A percentile compares a stretch with the other conserved stretches of the same genome.
Evolutionary conservation across 2,888 invertebrate species (phyloP).

Genomic region (Aphodius granarius): DNA sequence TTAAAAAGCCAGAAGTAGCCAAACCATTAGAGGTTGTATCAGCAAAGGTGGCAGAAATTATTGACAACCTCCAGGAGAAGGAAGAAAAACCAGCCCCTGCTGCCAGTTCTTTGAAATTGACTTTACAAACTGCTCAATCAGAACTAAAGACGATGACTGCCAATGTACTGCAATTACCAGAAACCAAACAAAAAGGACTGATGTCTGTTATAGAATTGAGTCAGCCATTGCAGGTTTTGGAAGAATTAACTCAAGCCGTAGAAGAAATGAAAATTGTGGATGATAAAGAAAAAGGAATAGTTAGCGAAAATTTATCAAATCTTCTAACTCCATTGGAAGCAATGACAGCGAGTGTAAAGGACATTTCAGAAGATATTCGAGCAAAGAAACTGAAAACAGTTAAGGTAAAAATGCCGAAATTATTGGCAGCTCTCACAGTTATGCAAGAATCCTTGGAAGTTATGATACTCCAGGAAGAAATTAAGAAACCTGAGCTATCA

Average conservation of each 20-base stretch:
- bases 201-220: slow-evolving; percentile 12
- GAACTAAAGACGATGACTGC: slow-evolving; percentile 23
- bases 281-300: not conserved
- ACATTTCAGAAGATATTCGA: not conserved
- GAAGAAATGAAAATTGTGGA: not conserved
- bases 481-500: not conserved
- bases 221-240: slow-evolving; percentile 5
- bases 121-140: slow-evolving; percentile 18
- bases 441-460: not conserved
- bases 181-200: slow-evolving; percentile 20
- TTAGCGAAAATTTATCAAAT: not conserved
- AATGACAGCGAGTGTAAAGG: not conserved
- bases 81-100: not conserved
- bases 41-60: slow-evolving; percentile 9
- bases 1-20: slow-evolving; percentile 19
- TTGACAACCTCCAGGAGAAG: not conserved
- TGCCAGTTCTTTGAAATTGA: slow-evolving; percentile 7
- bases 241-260: not conserved
- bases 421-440: not conserved
- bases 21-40: slow-evolving; percentile 26
- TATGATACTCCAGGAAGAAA: not conserved
- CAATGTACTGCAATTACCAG: slow-evolving; percentile 15
- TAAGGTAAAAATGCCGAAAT: not conserved
- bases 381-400: not conserved
- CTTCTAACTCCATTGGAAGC: slow-evolving; percentile 26